Base-by-base conservation (phyloP, 92 coral and sea anemone genomes). In the Heteractis magnifica region DNA sequence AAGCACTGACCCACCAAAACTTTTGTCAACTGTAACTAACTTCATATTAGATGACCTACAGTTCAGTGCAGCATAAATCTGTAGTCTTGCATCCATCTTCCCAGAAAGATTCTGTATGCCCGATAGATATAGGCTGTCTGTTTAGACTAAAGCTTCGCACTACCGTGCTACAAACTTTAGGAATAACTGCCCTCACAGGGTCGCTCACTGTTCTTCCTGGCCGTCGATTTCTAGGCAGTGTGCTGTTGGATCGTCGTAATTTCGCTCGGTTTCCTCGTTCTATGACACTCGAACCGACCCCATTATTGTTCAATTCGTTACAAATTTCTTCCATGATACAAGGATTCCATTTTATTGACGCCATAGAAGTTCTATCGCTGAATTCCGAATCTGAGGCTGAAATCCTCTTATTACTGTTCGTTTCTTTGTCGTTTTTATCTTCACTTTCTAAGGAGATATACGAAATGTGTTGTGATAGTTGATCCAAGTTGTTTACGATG, bases 251-350 rank as follows among this genome's bases (percentile, higher is more conserved):
- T 0, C 88, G 83, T 20, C 88, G 83, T 59, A 85, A 70, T 51
- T 85, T 85, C 21, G 88, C 88, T 71, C 88, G 65, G 77, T 85
- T 85, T 49, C 88, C 88, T 18, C 88, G 48, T 51, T 85, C 88
- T 15, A 85, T 62, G 6, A 85, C 44, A 70, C 83, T 78, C 26
- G 74, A 21, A 16, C 81, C 88, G 19, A 85, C 59, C 4, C 55
- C 77, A 56, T 78, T 85, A 52, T 85, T 85, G 88, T 85, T 85
- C 23, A 85, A 16, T 51, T 85, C 88, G 51, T 79, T 77, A 60
- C 71, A 65, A 16, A 85, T 78, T 65, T 85, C 88, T 34, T 85
- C 88, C 88, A 74, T 78, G 16, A 85, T 52, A 26, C 82, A 71
- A 21, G 82, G 77, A 16, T 77, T 82, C 80, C 79, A 76, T 59